Evolutionary conservation across 2,888 invertebrate species (phyloP), one percentile per base, ranked within the genome.

Genomic region (Platycheirus rosarum): DNA sequence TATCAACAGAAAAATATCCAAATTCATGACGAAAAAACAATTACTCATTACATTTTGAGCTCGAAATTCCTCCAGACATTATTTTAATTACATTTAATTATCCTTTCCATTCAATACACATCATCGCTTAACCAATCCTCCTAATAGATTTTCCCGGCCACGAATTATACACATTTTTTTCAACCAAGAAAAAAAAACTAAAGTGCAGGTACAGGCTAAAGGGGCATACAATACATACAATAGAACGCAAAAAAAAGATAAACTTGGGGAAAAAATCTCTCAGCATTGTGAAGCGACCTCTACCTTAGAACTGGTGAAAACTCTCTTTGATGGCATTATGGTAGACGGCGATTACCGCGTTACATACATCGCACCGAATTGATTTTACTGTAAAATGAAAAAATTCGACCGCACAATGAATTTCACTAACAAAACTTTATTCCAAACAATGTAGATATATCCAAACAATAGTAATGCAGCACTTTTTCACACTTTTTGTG

Each of bases 361-460:
- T 86, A 86, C 86, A 87, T 86, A 86, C 87, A 87, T 86, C 85
- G 85, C 85, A 84, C 84, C 85, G 85, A 87, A 87, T 88, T 88
- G 87, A 87, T 88, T 88, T 87, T 87, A 85, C 85, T 86, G 79
- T 79, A 77, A 77, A 82, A 78, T 74, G 68, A 55, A 73, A 76
- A 78, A 80, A 80, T 53, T 60, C 51, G 44, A 42, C 65, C 76
- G 66, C 70, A 62, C 26, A 62, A 66, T 35, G n/a, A 46, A 48
- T 48, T 70, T 51, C 70, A 40, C 71, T 62, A 66, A 60, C 66
- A 70, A 71, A 76, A 76, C 53, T 55, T 48, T 29, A 35, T 35
- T 16, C 57, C 42, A 73, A 53, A 62, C 68, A 14, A 55, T 65
- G 46, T 32, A 40, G 65, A 48, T 53, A 48, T 5, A 37, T 42